These are phyloP conservation scores for Potamarius usumacintae DNA, from an alignment of 2,113 vertebrate species.

Conservation along the genomic window DNA sequence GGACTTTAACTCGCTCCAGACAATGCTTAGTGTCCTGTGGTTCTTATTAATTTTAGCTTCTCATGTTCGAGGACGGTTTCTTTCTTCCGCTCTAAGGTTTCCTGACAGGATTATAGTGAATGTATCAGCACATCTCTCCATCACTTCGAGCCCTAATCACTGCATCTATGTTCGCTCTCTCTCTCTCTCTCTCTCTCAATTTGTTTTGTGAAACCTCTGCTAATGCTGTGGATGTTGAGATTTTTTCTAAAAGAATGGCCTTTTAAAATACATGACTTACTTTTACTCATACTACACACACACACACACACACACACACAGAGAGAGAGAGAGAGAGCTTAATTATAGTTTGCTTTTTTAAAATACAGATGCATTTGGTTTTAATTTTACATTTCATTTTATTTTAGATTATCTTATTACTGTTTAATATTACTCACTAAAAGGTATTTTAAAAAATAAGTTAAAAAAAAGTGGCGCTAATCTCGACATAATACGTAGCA, in stretches of 20 bases:
- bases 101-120: slow-evolving; percentile 67
- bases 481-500: background rate
- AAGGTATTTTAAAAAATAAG: background rate
- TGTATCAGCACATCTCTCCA: slow-evolving; percentile 55
- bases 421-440: background rate
- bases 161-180: background rate
- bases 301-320: background rate
- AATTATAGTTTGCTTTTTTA: background rate
- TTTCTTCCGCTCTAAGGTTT: slow-evolving; percentile 75
- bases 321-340: no score
- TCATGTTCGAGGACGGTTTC: slow-evolving; percentile 60
- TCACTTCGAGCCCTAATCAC: slow-evolving; percentile 42
- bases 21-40: slow-evolving; percentile 56
- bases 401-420: background rate
- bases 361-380: slow-evolving; percentile 25
- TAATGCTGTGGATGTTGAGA: slow-evolving; percentile 6
- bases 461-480: background rate
- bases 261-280: background rate
- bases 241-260: background rate
- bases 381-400: slow-evolving; percentile 12
- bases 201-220: slow-evolving; percentile 56
- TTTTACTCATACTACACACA: background rate
- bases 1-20: slow-evolving; percentile 60
- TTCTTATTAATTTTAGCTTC: slow-evolving; percentile 71
- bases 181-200: slow-evolving; percentile 45